Evolutionary conservation across 2,113 vertebrate species (phyloP).

Genomic region (Hylia prasina): DNA sequence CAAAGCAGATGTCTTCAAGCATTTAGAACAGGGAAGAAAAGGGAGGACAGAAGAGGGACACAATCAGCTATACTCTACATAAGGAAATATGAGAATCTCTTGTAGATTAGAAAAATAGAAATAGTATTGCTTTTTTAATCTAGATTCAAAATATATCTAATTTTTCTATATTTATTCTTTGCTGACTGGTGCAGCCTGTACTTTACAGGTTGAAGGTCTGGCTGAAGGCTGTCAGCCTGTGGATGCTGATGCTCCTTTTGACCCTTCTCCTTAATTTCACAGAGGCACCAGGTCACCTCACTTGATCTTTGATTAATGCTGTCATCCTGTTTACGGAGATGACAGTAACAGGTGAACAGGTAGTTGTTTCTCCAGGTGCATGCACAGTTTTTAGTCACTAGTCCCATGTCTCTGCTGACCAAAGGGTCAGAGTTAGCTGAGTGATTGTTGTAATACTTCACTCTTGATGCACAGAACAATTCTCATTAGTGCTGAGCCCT

Average conservation of each 20-base stretch:
- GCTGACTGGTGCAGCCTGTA: background rate
- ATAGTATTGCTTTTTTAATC: background rate
- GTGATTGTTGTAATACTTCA: background rate
- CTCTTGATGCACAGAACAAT: background rate
- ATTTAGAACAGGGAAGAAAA: background rate
- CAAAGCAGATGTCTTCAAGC: background rate
- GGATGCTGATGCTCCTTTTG: background rate
- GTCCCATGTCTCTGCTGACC: background rate
- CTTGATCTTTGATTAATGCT: background rate
- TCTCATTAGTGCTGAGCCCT: background rate
- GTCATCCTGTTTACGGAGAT: background rate
- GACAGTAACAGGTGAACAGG: background rate
- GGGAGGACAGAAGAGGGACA: background rate
- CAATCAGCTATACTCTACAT: background rate
- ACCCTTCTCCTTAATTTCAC: background rate
- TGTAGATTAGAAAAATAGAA: background rate
- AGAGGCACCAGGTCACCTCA: background rate
- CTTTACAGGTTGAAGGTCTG: background rate
- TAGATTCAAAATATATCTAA: background rate
- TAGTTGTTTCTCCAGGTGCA: background rate
- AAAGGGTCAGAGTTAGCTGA: background rate
- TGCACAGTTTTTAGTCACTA: background rate
- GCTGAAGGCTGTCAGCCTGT: background rate
- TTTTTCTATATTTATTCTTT: background rate
- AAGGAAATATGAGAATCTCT: background rate